Evolutionary conservation across 1,140 invertebrate genomes (phyloP), one percentile per base, ranked within the genome.

Genomic region (Physella acuta): DNA sequence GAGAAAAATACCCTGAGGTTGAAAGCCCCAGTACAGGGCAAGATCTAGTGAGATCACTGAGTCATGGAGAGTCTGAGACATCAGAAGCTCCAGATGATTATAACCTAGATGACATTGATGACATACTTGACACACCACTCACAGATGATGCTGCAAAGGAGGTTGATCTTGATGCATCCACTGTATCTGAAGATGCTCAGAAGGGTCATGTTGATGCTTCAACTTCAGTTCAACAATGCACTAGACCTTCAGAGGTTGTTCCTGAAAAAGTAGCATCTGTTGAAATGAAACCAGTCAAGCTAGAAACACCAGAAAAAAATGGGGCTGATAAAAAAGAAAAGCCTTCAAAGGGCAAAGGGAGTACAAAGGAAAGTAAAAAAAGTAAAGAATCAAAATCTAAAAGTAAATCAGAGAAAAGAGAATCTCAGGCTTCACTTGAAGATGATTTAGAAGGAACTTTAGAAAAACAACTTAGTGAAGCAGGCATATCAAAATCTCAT

Each of bases 101-200:
- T 59, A 69, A 70, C 58, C 63, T 75, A 65, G 74, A 75, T 56
- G 74, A 75, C 60, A 75, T 75, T 52, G 71, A 71, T 67, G 74
- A 73, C 14, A 61, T 68, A 16, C 36, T 75, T n/a, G n/a, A n/a
- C n/a, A n/a, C n/a, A n/a, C n/a, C n/a, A n/a, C n/a, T n/a, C n/a
- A n/a, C n/a, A n/a, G n/a, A n/a, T n/a, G 51, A 36, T 3, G 55
- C 36, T 14, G 36, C 34, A 17, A 31, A 34, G 4, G 65, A 59
- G 0, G 28, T 30, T 26, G 36, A 49, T 16, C 28, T 17, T 31
- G 62, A 64, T 2, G 2, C 56, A 34, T 17, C 31, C 17, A 2
- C 14, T 34, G 56, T 14, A 5, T 30, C 33, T 3, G 56, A 58
- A 34, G 56, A 58, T 34, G n/a, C n/a, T n/a, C n/a, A n/a, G n/a